Percentiles rank a stretch among this genome's conserved stretches.
Conservation (phyloP, 2,113 vertebrate genomes). For the Pheucticus melanocephalus region DNA sequence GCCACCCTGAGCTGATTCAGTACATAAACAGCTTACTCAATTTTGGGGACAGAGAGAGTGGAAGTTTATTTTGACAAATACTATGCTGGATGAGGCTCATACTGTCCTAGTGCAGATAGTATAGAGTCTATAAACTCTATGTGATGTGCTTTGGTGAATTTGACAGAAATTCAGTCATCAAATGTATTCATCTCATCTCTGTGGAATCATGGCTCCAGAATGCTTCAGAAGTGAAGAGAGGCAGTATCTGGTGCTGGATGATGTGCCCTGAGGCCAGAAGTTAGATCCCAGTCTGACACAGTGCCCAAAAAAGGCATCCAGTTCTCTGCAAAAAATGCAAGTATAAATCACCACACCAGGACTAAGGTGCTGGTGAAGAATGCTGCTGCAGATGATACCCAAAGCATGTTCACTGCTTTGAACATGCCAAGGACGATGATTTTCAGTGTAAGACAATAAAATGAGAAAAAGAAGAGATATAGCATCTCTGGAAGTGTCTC, state of each 20-base stretch:
- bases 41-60: neutral
- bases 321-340: neutral
- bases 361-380: neutral
- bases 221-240: neutral
- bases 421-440: fast-evolving
- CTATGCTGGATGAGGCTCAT: neutral
- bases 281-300: neutral
- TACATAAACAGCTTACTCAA: neutral
- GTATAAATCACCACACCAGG: neutral
- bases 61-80: neutral
- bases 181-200: neutral
- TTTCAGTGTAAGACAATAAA: neutral
- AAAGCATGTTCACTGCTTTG: neutral
- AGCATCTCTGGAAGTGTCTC: neutral
- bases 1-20: neutral
- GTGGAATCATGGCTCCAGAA: neutral
- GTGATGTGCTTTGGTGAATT: neutral
- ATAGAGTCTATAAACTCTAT: neutral
- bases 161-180: neutral
- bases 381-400: neutral
- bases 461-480: neutral
- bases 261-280: neutral
- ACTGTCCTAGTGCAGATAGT: neutral
- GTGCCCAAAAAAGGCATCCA: neutral
- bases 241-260: neutral